Conservation (phyloP, 2,113 vertebrate genomes). For the Macrotis lagotis region DNA sequence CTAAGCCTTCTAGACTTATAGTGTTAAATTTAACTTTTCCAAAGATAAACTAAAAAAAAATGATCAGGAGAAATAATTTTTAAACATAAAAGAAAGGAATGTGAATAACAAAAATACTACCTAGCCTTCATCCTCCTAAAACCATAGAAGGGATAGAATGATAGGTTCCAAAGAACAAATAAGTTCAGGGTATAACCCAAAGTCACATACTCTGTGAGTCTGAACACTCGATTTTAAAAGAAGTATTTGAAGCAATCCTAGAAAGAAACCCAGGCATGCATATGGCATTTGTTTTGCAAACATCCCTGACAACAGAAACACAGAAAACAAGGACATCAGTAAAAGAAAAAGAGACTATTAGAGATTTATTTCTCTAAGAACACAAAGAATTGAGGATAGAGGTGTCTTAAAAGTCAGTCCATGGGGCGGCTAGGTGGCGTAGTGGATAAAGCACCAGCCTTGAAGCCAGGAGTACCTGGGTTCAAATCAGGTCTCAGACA, state of each 20-base stretch:
- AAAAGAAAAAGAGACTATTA: background rate
- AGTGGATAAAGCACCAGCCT: too few relatives aligned
- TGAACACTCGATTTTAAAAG: background rate
- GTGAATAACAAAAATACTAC: background rate
- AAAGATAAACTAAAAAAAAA: background rate
- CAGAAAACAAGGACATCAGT: background rate
- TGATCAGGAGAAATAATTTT: background rate
- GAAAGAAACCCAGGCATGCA: background rate
- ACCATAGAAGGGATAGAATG: background rate
- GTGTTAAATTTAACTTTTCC: background rate
- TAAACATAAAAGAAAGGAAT: background rate
- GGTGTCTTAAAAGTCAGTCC: too few relatives aligned
- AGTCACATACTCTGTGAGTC: background rate
- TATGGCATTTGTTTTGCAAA: background rate
- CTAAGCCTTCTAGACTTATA: background rate
- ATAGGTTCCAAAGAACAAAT: background rate
- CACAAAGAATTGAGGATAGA: background rate
- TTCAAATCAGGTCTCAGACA: too few relatives aligned
- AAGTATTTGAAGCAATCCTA: background rate
- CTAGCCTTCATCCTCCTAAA: background rate
- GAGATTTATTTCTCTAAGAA: background rate
- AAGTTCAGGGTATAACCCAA: background rate
- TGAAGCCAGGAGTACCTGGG: too few relatives aligned
- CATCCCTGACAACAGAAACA: background rate
- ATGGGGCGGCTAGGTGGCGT: too few relatives aligned